These are phyloP conservation scores for Agonopterix arenella DNA, from an alignment of 2,888 invertebrate genomes.

Conservation along the genomic window DNA sequence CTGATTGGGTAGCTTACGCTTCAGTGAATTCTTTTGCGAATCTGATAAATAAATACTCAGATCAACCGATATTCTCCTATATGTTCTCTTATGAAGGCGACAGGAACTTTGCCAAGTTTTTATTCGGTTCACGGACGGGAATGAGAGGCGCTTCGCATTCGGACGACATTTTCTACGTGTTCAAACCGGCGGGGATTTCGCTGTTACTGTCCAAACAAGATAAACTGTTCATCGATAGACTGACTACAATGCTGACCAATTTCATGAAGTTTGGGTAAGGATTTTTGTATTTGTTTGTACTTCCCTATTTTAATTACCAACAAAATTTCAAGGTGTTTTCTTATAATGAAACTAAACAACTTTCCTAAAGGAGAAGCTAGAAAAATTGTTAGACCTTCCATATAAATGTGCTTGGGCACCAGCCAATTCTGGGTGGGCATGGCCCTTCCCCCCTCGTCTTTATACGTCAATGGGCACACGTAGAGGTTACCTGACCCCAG, in stretches of 20 bases:
- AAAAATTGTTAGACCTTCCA: too few species aligned
- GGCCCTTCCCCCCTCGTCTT: too few species aligned
- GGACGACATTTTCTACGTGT: conserved; percentile 62
- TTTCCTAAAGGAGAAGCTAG: too few species aligned
- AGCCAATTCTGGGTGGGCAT: too few species aligned
- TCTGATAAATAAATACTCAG: conserved; percentile 37
- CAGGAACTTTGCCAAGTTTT: conserved; percentile 46
- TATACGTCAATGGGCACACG: too few species aligned
- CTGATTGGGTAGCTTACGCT: conserved; percentile 54
- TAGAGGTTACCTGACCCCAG: too few species aligned
- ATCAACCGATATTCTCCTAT: conserved; percentile 50
- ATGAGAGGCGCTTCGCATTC: conserved; percentile 48
- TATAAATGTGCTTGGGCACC: too few species aligned
- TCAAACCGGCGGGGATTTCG: conserved; percentile 49
- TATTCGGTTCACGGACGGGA: conserved; percentile 21
- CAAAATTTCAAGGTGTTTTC: too few species aligned
- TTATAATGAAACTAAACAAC: too few species aligned
- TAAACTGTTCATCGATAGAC: conserved; percentile 39
- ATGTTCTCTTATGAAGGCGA: conserved; percentile 53
- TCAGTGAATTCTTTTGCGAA: conserved; percentile 42
- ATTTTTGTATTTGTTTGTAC: neutral
- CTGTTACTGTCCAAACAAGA: conserved; percentile 33
- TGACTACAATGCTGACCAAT: conserved; percentile 54
- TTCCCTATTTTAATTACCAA: too few species aligned
- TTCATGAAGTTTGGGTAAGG: conserved; percentile 52